These are phyloP conservation scores for Cataglyphis livida DNA, from an alignment of 2,888 invertebrate genomes.

Conservation along the genomic window DNA sequence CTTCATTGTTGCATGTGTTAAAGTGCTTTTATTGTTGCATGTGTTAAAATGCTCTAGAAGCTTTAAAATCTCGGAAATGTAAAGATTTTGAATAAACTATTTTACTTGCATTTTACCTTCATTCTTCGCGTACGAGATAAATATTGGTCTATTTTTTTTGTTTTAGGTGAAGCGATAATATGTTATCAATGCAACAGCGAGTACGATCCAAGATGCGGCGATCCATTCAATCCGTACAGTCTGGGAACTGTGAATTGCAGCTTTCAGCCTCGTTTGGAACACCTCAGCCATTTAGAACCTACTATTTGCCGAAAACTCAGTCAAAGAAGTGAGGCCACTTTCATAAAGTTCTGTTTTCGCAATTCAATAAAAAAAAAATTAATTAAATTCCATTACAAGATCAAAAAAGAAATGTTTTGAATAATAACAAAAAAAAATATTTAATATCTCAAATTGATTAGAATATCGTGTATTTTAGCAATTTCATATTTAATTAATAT, in stretches of 20 bases:
- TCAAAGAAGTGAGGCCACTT: constrained; percentile 89
- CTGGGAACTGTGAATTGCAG: constrained; percentile 95
- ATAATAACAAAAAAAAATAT: neutral
- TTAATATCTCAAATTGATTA: neutral
- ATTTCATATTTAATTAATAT: neutral
- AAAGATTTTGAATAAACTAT: neutral
- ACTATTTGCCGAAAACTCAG: constrained; percentile 93
- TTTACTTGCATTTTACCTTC: neutral
- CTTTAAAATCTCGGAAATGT: neutral
- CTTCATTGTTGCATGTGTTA: neutral
- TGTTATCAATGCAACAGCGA: constrained; percentile 97
- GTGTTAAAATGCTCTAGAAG: neutral
- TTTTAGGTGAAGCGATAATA: constrained; percentile 88
- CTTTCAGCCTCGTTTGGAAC: constrained; percentile 90
- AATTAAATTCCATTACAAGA: neutral
- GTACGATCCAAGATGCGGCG: constrained; percentile 95
- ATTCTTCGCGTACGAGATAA: neutral
- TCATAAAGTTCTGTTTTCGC: neutral
- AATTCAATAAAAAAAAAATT: neutral
- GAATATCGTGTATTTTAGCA: neutral
- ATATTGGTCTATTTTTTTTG: constrained; percentile 17
- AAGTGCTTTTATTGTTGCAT: neutral
- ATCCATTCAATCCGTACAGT: constrained; percentile 94
- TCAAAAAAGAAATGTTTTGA: neutral
- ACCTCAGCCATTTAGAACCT: constrained; percentile 88